Base-by-base conservation (phyloP, 2,797 vertebrate species). In the Semaprochilodus insignis region DNA sequence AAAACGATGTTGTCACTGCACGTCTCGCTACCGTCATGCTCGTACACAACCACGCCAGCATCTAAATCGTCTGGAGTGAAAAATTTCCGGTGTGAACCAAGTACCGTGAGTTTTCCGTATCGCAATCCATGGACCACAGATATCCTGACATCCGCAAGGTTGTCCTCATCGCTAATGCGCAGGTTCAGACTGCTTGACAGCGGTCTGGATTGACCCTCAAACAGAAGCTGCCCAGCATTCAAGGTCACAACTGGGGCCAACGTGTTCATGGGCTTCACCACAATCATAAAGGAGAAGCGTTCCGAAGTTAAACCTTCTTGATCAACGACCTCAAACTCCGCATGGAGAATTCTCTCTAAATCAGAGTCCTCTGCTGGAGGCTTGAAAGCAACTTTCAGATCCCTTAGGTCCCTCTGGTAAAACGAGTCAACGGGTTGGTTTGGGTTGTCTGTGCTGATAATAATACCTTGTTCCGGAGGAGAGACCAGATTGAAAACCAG, bases 401-500 rank as follows among this genome's bases (percentile, higher is more conserved):
- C 59, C 59, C n/a, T 23, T 0, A 60, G 23, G 59, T 99, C 97
- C 44, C 90, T 90, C 88, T 99, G 97, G 70, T 95, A 96, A 86
- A 99, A 99, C 34, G 97, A 96, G 0, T 95, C 95, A 85, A 99
- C 94, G 0, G 97, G 96, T 77, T 97, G 93, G 87, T 96, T 97
- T 81, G 95, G 94, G 74, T 99, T 97, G 0, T 99, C 97, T 0
- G 97, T 99, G 89, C 97, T 99, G 67, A 98, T 96, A 81, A 99
- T 94, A 84, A 95, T 93, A 65, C 97, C 97, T 87, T 97, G 96
- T 79, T 96, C 95, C 15, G 97, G 92, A 0, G 94, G 91, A 1
- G 96, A 96, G 15, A 96, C 97, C 89, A 99, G 95, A 86, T 99
- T 98, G 88, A 99, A 99, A 74, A 98, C 90, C 59, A 99, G n/a